Base-by-base conservation (phyloP, 1,140 invertebrate genomes). In the Sycobia sp. region DNA sequence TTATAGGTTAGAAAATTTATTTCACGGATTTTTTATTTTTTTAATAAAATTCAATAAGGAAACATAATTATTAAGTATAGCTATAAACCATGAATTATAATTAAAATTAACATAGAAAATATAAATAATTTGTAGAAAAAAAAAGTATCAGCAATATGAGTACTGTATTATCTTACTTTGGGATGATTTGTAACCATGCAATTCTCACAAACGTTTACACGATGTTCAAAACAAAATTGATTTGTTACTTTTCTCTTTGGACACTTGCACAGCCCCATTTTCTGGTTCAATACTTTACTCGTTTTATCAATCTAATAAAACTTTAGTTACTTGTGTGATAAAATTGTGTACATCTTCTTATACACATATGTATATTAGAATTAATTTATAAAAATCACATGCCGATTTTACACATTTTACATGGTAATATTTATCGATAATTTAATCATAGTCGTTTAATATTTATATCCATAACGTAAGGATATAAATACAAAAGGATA, bases 191-290 rank as follows among this genome's bases (percentile, higher is more conserved):
- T 90, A 29, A 98, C 93, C 87, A 99, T 92, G 84, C 97, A 99
- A 84, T 95, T 88, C 85, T 99, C 96, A 81, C 97, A 99, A 75
- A 99, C 97, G 87, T 98, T 99, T 2, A 98, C 96, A 73, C 95
- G 84, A 78, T 99, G 97, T 82, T 98, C 95, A 80, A 97, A 99
- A 84, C 97, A 99, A 85, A 98, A 99, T 75, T 97, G 90, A 83
- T 96, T 98, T 47, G 96, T 98, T 25, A 98, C 95, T 85, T 91
- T 90, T 72, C 92, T 86, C 82, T 98, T 97, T 13, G 96, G 95
- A 83, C 97, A 99, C 79, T 98, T 98, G 82, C 96, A 99, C 22
- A 99, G 84, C 46, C 96, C 96, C 96, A 99, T 98, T 34, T 43
- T 59, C 25, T 41, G n/a, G n/a, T n/a, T n/a, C n/a, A n/a, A n/a